Evolutionary conservation across 2,797 vertebrate species (phyloP).

Genomic region (Macrochelys suwanniensis): DNA sequence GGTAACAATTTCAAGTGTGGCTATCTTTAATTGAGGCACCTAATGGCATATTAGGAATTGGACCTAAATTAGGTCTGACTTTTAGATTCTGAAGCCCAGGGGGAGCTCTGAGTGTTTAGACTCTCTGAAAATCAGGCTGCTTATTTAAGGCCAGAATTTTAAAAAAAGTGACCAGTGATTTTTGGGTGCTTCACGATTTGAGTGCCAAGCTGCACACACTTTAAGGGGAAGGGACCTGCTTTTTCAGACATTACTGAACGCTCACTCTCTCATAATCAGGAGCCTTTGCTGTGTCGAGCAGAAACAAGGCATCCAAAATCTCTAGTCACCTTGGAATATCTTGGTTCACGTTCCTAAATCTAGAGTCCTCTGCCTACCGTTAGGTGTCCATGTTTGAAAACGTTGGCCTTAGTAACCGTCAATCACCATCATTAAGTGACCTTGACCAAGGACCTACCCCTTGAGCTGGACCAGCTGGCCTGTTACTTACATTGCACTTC

Average conservation of each 20-base stretch:
- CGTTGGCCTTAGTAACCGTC: not conserved
- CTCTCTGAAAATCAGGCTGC: not conserved
- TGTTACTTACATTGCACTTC: not conserved
- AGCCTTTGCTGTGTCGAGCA: not conserved
- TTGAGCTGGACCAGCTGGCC: not conserved
- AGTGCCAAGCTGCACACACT: not conserved
- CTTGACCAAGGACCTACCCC: not conserved
- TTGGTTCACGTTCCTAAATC: not conserved
- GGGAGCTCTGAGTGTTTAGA: not conserved
- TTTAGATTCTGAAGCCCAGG: not conserved
- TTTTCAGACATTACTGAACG: not conserved
- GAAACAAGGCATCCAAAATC: not conserved
- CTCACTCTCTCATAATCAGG: rapidly evolving
- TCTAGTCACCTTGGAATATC: not conserved
- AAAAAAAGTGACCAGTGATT: not conserved
- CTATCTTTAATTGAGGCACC: not conserved
- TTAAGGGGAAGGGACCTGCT: not conserved
- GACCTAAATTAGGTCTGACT: not conserved
- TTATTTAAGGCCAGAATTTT: not conserved
- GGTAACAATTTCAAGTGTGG: too few relatives aligned
- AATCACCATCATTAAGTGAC: not conserved
- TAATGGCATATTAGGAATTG: not conserved
- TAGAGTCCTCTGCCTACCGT: not conserved
- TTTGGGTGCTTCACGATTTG: not conserved
- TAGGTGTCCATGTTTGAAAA: not conserved